Evolutionary conservation across 2,113 vertebrate species (phyloP).

Genomic region (Nycticorax nycticorax): DNA sequence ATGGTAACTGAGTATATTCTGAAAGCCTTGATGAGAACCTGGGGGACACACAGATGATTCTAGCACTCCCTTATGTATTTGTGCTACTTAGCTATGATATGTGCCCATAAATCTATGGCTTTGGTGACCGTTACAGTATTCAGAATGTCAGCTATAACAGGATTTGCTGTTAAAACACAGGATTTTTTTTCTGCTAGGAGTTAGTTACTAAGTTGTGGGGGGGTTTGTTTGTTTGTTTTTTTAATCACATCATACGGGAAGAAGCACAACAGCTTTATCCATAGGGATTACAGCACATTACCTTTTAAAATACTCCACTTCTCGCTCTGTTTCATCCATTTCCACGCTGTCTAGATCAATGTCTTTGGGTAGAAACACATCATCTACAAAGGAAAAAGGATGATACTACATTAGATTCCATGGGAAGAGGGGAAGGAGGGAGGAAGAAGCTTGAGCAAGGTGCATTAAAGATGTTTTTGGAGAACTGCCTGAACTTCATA

Average conservation of each 20-base stretch:
- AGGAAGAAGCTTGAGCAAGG: background rate
- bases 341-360: constrained; percentile 97
- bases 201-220: background rate
- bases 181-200: background rate
- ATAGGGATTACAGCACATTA: constrained; percentile 29
- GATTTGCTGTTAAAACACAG: background rate
- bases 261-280: background rate
- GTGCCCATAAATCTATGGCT: background rate
- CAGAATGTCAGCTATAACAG: background rate
- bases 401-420: background rate
- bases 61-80: background rate
- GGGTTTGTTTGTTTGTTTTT: background rate
- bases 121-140: background rate
- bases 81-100: background rate
- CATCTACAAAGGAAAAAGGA: constrained; percentile 79
- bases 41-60: background rate
- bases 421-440: background rate
- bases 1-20: background rate
- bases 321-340: constrained; percentile 96
- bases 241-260: background rate
- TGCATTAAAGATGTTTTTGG: background rate
- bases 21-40: background rate
- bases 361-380: constrained; percentile 98
- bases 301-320: constrained; percentile 99
- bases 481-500: background rate